A percentile compares a stretch with the other conserved stretches of the same genome.
phyloP scores from a whole-genome alignment of 2,888 invertebrate species.

The Epirrita christyi region DNA sequence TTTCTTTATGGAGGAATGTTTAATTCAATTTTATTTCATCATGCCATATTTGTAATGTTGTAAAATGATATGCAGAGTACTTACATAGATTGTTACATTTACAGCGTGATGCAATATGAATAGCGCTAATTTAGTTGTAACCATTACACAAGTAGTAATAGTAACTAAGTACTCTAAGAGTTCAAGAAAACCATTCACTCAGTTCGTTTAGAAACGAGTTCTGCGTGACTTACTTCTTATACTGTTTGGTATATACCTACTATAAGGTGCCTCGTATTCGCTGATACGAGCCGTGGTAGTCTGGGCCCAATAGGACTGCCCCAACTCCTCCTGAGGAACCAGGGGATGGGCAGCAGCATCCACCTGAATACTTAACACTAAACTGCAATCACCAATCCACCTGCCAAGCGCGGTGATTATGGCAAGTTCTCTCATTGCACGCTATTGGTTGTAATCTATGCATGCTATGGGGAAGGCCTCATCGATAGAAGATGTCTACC shows the following conservation, averaged over 20 bases:
- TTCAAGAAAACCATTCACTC: conserved; percentile 17
- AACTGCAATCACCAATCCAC: too few relatives aligned
- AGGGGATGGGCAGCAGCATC: too few relatives aligned
- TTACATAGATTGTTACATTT: conserved; percentile 8
- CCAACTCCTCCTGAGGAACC: too few relatives aligned
- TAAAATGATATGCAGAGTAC: neutral
- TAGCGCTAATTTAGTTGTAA: conserved; percentile 8
- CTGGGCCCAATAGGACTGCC: too few relatives aligned
- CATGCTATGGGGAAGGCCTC: too few relatives aligned
- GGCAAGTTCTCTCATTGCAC: too few relatives aligned
- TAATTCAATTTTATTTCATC: conserved; percentile 6
- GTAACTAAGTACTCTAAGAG: neutral
- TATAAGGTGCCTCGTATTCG: neutral
- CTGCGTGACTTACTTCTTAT: neutral
- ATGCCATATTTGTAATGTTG: neutral
- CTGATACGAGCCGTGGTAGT: too few relatives aligned
- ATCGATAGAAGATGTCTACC: too few relatives aligned
- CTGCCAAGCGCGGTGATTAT: too few relatives aligned
- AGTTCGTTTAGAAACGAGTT: conserved; percentile 7
- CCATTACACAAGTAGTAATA: conserved; percentile 12
- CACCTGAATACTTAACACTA: too few relatives aligned
- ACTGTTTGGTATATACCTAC: neutral
- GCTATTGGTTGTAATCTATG: too few relatives aligned
- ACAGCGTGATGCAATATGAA: conserved; percentile 11
- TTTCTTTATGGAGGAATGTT: conserved; percentile 2